phyloP scores from a whole-genome alignment of 2,888 invertebrate species.

The Lasioglossum vierecki region DNA sequence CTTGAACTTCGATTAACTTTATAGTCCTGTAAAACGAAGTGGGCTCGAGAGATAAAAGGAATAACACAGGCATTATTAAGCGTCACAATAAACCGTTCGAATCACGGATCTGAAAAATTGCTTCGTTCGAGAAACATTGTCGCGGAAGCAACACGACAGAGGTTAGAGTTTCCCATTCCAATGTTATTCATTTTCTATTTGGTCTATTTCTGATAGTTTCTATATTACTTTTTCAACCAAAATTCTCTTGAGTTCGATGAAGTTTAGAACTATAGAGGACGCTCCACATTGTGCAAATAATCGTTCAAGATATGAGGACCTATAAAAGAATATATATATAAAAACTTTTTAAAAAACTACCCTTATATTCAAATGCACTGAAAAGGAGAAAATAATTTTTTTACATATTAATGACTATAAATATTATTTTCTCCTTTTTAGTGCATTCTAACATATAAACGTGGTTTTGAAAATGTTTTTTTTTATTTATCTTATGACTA shows the following conservation, averaged over 20 bases:
- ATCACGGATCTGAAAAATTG: background rate
- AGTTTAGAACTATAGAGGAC: background rate
- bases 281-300: background rate
- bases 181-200: background rate
- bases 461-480: too few relatives aligned
- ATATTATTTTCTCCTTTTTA: too few relatives aligned
- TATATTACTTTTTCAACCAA: background rate
- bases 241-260: background rate
- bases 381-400: too few relatives aligned
- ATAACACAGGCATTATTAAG: background rate
- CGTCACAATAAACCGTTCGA: background rate
- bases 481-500: too few relatives aligned
- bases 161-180: background rate
- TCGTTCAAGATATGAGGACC: too few relatives aligned
- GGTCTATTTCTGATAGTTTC: background rate
- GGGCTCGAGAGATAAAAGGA: background rate
- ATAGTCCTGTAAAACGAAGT: constrained; percentile 13
- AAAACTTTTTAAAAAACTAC: too few relatives aligned
- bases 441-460: too few relatives aligned
- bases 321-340: too few relatives aligned
- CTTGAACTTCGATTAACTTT: constrained; percentile 27
- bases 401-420: too few relatives aligned
- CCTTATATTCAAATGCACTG: too few relatives aligned
- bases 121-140: background rate
- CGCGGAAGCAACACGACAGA: background rate